Percentiles rank a stretch among this genome's conserved stretches.
These are phyloP conservation scores for Drosophila diplacantha DNA, from an alignment of 2,888 invertebrate species.

Conservation along the genomic window DNA sequence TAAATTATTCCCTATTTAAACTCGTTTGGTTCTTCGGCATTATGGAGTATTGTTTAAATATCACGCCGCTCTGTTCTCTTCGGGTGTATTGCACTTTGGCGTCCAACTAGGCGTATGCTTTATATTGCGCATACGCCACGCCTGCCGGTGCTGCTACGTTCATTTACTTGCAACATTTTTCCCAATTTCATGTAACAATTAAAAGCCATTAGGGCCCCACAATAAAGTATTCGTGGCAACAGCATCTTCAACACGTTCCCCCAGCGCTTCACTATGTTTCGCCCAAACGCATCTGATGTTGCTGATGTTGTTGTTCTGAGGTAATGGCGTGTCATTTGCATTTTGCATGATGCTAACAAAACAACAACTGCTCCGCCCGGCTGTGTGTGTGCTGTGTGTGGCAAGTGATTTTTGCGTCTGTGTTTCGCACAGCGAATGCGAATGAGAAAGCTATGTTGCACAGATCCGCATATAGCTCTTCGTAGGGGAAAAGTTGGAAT, in stretches of 20 bases:
- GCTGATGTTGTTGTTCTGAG: conserved; percentile 29
- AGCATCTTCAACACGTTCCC: conserved; percentile 39
- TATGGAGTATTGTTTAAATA: background rate
- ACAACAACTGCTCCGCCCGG: conserved; percentile 31
- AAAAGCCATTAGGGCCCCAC: conserved; percentile 68
- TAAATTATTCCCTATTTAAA: no score
- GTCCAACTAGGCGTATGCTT: conserved; percentile 50
- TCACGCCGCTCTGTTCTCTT: conserved; percentile 15
- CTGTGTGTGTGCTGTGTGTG: conserved; percentile 26
- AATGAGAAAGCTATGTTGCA: conserved; percentile 26
- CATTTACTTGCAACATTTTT: conserved; percentile 43
- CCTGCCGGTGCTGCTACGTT: background rate
- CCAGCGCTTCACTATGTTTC: background rate
- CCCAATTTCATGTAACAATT: conserved; percentile 68
- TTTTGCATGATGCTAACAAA: conserved; percentile 50
- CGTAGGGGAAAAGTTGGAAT: conserved; percentile 24
- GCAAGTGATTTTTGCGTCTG: conserved; percentile 36
- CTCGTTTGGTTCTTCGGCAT: no score
- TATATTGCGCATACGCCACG: conserved; percentile 43
- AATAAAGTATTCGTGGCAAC: conserved; percentile 50
- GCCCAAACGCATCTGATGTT: conserved; percentile 13
- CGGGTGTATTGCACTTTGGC: conserved; percentile 41
- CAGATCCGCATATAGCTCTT: conserved; percentile 27
- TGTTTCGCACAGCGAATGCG: conserved; percentile 28
- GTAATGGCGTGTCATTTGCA: conserved; percentile 68